A percentile compares a stretch with the other conserved stretches of the same genome.
phyloP scores from a whole-genome alignment of 2,113 vertebrate species.

The Lophotis ruficrista region DNA sequence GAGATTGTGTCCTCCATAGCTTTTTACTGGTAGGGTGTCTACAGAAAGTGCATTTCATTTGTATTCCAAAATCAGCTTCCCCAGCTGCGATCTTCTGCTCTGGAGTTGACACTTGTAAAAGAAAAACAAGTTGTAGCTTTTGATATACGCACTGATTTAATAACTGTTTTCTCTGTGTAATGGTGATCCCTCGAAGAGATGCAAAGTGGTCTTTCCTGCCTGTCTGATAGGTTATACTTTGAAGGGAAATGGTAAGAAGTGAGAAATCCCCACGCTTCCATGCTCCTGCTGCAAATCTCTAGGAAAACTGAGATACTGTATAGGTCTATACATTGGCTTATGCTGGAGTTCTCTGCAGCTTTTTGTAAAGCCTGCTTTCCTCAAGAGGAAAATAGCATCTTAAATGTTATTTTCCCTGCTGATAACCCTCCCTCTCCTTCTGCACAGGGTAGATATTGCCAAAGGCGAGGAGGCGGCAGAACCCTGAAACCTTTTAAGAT shows the following conservation, averaged over 20 bases:
- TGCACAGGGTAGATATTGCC: background rate
- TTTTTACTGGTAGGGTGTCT: background rate
- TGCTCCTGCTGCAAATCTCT: background rate
- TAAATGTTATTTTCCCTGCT: background rate
- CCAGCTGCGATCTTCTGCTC: background rate
- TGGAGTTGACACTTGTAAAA: background rate
- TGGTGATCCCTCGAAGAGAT: background rate
- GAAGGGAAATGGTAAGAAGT: background rate
- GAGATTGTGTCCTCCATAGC: background rate
- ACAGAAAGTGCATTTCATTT: background rate
- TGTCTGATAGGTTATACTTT: background rate
- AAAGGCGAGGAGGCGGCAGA: background rate
- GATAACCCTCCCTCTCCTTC: background rate
- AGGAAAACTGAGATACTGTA: background rate
- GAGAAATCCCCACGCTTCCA: background rate
- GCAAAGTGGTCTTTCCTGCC: background rate
- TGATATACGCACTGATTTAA: background rate
- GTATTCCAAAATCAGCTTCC: slow-evolving; percentile 22
- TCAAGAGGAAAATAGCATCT: background rate
- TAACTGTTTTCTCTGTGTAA: background rate
- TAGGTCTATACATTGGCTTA: background rate
- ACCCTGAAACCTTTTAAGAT: background rate
- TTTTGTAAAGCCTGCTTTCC: background rate
- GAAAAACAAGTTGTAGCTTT: background rate
- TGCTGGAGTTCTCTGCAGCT: background rate